These are phyloP conservation scores for Frieseomelitta varia DNA, from an alignment of 1,140 invertebrate genomes.

Conservation along the genomic window DNA sequence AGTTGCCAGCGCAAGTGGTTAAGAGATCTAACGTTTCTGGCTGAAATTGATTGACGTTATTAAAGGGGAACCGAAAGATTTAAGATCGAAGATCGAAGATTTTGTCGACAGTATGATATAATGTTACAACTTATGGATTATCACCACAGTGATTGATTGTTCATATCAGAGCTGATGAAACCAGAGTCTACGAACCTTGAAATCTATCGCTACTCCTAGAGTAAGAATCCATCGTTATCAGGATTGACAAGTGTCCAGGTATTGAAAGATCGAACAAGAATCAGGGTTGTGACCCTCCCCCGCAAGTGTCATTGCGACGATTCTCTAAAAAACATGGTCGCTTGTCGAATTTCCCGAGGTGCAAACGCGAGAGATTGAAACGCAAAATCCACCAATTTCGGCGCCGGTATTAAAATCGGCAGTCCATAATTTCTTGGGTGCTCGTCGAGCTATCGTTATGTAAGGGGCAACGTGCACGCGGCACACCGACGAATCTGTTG, in stretches of 20 bases:
- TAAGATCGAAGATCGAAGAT: neutral
- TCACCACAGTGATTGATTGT: neutral
- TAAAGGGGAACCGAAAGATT: neutral
- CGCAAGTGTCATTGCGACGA: neutral
- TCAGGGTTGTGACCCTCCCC: neutral
- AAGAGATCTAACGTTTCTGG: neutral
- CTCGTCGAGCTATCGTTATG: constrained; percentile 39
- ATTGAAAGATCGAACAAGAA: neutral
- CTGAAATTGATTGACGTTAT: neutral
- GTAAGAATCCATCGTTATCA: too few species aligned
- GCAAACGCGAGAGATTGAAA: constrained; percentile 20
- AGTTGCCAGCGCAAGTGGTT: too few species aligned
- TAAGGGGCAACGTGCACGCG: constrained; percentile 15
- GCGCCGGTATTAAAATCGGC: constrained; percentile 55
- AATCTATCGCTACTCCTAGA: too few species aligned
- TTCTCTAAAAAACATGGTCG: neutral
- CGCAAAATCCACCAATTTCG: constrained; percentile 22
- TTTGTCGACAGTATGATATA: too few species aligned
- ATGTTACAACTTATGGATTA: neutral
- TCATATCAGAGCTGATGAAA: neutral
- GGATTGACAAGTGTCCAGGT: too few species aligned
- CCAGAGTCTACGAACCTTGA: too few species aligned
- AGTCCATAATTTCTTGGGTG: constrained; percentile 24
- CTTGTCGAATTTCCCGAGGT: constrained; percentile 19
- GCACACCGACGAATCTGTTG: constrained; percentile 23